Conservation (phyloP, 1,140 invertebrate species). For the Pseudobourletiella spinata region DNA sequence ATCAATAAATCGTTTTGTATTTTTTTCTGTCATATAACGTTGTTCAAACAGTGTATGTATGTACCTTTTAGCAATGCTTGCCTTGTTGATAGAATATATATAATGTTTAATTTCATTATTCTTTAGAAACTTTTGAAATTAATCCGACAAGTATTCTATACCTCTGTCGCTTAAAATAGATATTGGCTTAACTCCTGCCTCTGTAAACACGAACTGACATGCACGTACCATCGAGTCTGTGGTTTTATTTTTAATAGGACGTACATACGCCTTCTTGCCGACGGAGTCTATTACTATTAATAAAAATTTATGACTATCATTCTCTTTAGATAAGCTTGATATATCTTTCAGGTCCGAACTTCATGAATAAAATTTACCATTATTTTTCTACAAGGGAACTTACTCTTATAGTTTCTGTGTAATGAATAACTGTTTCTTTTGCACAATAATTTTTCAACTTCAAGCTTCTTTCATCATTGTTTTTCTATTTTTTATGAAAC, state of each 20-base stretch:
- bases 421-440: background rate
- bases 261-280: background rate
- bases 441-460: background rate
- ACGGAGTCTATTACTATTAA: slow-evolving; percentile 2
- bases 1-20: slow-evolving; percentile 4
- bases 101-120: slow-evolving; percentile 1
- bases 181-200: background rate
- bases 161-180: slow-evolving; percentile 7
- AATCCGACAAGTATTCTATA: too few relatives aligned
- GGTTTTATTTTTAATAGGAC: slow-evolving; percentile 8
- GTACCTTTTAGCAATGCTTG: background rate
- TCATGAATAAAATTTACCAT: background rate
- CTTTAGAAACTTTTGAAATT: too few relatives aligned
- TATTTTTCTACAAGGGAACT: background rate
- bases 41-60: background rate
- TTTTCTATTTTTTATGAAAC: background rate
- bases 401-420: too few relatives aligned
- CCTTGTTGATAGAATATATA: slow-evolving; percentile 4
- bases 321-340: background rate
- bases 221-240: background rate
- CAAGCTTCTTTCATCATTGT: background rate
- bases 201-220: slow-evolving; percentile 4
- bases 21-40: slow-evolving; percentile 12
- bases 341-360: slow-evolving; percentile 5
- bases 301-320: background rate